Evolutionary conservation across 2,888 invertebrate genomes (phyloP).

Genomic region (Tiphia femorata): DNA sequence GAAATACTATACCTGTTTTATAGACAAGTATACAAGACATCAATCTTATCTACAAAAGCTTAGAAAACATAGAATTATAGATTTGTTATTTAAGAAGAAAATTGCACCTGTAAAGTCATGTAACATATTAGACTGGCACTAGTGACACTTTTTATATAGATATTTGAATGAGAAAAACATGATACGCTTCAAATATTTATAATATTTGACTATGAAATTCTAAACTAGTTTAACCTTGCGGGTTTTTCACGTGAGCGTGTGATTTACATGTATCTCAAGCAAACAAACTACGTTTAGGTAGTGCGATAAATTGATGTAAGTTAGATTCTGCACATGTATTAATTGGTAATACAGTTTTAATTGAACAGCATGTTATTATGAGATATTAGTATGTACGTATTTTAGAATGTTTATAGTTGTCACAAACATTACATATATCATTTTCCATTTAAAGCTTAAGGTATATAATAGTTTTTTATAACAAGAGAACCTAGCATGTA

Average conservation of each 20-base stretch:
- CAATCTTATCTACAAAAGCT: background rate
- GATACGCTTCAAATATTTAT: too few species aligned
- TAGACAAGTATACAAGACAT: background rate
- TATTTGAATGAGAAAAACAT: slow-evolving; percentile 13
- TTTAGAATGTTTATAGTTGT: slow-evolving; percentile 23
- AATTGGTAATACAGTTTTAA: slow-evolving; percentile 11
- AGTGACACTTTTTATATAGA: slow-evolving; percentile 15
- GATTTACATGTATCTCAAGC: too few species aligned
- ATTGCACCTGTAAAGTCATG: slow-evolving; percentile 13
- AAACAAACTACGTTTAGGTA: background rate
- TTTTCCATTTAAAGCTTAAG: slow-evolving; percentile 17
- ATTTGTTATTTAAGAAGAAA: slow-evolving; percentile 20
- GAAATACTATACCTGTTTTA: background rate
- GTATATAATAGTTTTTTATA: slow-evolving; percentile 19
- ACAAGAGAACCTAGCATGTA: slow-evolving; percentile 10
- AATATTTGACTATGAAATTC: too few species aligned
- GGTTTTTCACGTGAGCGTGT: too few species aligned
- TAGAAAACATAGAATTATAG: slow-evolving; percentile 12
- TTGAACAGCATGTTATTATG: slow-evolving; percentile 10
- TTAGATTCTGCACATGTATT: slow-evolving; percentile 7
- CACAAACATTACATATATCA: slow-evolving; percentile 9
- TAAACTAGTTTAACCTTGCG: too few species aligned
- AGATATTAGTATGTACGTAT: slow-evolving; percentile 18
- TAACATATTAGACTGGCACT: slow-evolving; percentile 13
- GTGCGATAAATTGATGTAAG: slow-evolving; percentile 7